These are phyloP conservation scores for Drosophila picticornis DNA, from an alignment of 2,888 invertebrate genomes.

Conservation along the genomic window DNA sequence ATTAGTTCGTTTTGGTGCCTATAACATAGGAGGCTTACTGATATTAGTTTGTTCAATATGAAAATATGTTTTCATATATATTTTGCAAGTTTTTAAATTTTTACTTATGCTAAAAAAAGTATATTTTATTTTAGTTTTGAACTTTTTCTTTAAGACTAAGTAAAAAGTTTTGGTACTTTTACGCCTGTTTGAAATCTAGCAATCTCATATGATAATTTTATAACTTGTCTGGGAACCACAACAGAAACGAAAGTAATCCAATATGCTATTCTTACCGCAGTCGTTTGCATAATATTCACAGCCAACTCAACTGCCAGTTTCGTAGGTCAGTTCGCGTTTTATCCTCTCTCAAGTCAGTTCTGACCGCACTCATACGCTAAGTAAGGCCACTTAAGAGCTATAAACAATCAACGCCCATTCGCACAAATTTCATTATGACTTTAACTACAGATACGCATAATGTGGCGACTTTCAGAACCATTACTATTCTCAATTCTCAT, in stretches of 20 bases:
- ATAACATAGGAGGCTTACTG: neutral
- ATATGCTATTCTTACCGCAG: conserved; percentile 11
- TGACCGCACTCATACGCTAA: conserved; percentile 27
- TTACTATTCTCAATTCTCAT: conserved; percentile 35
- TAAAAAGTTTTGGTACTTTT: too few species aligned
- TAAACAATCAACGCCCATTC: conserved; percentile 65
- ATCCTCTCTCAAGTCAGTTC: neutral
- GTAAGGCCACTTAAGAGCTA: conserved; percentile 51
- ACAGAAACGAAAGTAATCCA: conserved; percentile 9
- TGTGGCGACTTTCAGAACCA: conserved; percentile 45
- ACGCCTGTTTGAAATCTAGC: neutral
- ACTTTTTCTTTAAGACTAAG: neutral
- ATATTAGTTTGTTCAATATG: neutral
- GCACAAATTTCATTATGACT: conserved; percentile 68
- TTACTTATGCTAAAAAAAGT: neutral
- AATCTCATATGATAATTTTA: conserved; percentile 8
- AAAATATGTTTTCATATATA: neutral
- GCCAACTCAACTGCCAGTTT: neutral
- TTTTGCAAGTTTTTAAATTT: neutral
- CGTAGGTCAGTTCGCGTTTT: conserved; percentile 28
- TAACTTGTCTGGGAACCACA: conserved; percentile 3
- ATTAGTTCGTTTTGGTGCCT: neutral
- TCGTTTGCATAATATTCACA: conserved; percentile 43
- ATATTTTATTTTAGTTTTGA: neutral
- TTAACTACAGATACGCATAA: conserved; percentile 54